phyloP scores from a whole-genome alignment of 2,888 invertebrate species.

The Ramazzottius varieornatus region DNA sequence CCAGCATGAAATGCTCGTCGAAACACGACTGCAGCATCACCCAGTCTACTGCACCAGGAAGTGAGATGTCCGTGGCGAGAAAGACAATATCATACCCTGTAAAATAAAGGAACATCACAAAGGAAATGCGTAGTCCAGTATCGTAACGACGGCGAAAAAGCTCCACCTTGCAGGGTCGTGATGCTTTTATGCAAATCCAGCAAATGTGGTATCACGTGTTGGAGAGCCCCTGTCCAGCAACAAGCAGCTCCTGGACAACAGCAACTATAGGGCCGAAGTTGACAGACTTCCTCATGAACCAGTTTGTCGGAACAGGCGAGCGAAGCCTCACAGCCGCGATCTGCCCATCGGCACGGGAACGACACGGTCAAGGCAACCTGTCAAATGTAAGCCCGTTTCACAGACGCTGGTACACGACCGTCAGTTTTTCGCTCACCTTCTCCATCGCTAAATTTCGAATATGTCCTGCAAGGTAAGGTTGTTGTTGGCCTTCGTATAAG shows the following conservation, averaged over 20 bases:
- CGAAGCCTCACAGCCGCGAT: slow-evolving; percentile 71
- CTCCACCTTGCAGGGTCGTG: slow-evolving; percentile 65
- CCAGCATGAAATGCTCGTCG: slow-evolving; percentile 95
- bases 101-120: slow-evolving; percentile 8
- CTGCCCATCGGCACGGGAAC: slow-evolving; percentile 95
- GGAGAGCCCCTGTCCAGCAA: slow-evolving; percentile 92
- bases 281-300: slow-evolving; percentile 93
- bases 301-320: slow-evolving; percentile 86
- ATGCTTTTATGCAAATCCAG: slow-evolving; percentile 74
- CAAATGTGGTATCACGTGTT: slow-evolving; percentile 93
- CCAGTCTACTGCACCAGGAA: slow-evolving; percentile 97
- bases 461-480: slow-evolving; percentile 40
- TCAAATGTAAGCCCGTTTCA: too few species aligned
- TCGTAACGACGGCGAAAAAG: slow-evolving; percentile 4
- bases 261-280: slow-evolving; percentile 85
- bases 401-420: too few species aligned
- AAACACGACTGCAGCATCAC: slow-evolving; percentile 99
- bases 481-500: neutral
- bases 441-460: slow-evolving; percentile 98
- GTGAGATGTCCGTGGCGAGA: slow-evolving; percentile 91
- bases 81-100: slow-evolving; percentile 92
- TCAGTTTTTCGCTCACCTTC: too few species aligned
- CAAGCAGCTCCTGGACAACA: slow-evolving; percentile 98
- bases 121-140: neutral
- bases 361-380: slow-evolving; percentile 87